Base-by-base conservation (phyloP, 2,888 invertebrate species). In the Pycnomerus fuliginosus region DNA sequence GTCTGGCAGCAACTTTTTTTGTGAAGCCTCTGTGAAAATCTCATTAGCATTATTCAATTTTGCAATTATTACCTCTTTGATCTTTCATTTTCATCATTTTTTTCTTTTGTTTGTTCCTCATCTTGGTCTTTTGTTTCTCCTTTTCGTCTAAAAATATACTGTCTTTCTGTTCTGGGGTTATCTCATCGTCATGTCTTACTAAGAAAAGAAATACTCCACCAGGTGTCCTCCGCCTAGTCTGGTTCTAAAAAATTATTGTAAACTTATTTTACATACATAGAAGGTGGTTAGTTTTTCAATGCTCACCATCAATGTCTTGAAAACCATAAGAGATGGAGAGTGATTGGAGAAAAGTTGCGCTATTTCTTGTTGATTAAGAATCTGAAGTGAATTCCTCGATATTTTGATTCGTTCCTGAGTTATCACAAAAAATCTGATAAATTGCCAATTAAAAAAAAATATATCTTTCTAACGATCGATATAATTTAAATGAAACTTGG, bases 171-270 rank as follows among this genome's bases (percentile, higher is more conserved):
- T 81, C 83, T 52, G 78, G 76, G 0, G 84, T 82, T 28, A 88
- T 73, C 37, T 79, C 78, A 33, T 79, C 76, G 53, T 87, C 82
- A 48, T 83, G 79, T 68, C 89, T 87, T 13, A 92, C 72, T n/a
- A 92, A 74, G 67, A 84, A 87, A 27, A 94, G 76, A 70, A 84
- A 93, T 28, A 93, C 83, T 13, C 93, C 93, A 7, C 93, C 93
- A 0, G 92, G 84, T 3, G 92, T 93, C 51, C 93, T 79, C 36
- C 92, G 80, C 37, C 93, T 79, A 3, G 79, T 80, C 30, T 87
- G 85, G 71, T 90, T 89, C 84, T 85, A 64, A 34, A 14, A 14
- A 16, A 28, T 30, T 30, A 23, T 14, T 69, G 49, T 47, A 13
- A 32, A 44, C 37, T 16, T 41, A 8, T 24, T 30, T 8, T 22